Percentiles rank a stretch among this genome's conserved stretches.
Evolutionary conservation across 2,113 vertebrate genomes (phyloP).

Genomic region (Dipodomys stephensi): DNA sequence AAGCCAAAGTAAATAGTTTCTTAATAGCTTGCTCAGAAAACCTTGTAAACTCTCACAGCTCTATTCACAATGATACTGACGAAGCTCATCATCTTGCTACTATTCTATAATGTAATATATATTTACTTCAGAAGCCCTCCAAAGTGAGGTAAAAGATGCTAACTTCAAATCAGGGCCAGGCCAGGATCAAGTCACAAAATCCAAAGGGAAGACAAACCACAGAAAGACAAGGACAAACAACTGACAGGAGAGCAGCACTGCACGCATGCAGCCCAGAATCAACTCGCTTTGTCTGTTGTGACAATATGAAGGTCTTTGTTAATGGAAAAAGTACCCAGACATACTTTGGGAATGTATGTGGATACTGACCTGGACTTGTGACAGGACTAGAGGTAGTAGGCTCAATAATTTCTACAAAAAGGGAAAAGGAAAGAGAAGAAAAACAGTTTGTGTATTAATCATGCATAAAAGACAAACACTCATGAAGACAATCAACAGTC

Average conservation of each 20-base stretch:
- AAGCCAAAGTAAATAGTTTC: conserved; percentile 68
- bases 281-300: conserved; percentile 19
- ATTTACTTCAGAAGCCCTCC: conserved; percentile 33
- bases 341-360: conserved; percentile 92
- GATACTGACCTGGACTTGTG: conserved; percentile 99
- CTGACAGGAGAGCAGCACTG: conserved; percentile 83
- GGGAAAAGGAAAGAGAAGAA: conserved; percentile 88
- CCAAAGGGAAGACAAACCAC: conserved; percentile 74
- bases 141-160: conserved; percentile 12
- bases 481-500: conserved; percentile 89
- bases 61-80: conserved; percentile 41
- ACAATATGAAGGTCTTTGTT: conserved; percentile 53
- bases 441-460: conserved; percentile 97
- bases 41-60: conserved; percentile 39
- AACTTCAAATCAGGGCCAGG: conserved; percentile 20
- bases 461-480: conserved; percentile 90
- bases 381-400: conserved; percentile 98
- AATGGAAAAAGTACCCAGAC: conserved; percentile 87
- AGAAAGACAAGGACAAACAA: conserved; percentile 80
- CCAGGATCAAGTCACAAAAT: conserved; percentile 48
- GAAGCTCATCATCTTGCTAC: conserved; percentile 44
- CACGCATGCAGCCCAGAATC: conserved; percentile 48
- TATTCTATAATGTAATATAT: not conserved
- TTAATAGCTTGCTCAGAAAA: conserved; percentile 63
- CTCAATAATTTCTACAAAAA: conserved; percentile 99